Conservation (phyloP, 2,888 invertebrate genomes). For the Conistra vaccinii region DNA sequence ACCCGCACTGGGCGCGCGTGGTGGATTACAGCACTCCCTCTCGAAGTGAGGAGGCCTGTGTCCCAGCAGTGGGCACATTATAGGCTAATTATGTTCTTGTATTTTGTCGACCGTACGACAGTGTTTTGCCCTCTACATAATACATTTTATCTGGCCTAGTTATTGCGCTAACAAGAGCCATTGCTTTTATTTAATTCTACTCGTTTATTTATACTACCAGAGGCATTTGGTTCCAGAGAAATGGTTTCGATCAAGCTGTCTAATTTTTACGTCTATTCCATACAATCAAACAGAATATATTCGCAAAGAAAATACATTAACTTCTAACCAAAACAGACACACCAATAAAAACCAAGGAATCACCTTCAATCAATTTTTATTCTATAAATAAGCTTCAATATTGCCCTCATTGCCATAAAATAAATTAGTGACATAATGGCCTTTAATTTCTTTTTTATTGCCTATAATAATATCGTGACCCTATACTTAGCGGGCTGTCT, state of each 20-base stretch:
- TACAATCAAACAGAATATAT: no score
- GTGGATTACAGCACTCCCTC: no score
- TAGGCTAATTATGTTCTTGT: no score
- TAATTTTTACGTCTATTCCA: background rate
- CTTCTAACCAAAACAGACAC: slow-evolving; percentile 10
- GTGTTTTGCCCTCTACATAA: no score
- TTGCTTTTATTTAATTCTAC: background rate
- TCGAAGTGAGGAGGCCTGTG: no score
- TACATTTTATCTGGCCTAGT: no score
- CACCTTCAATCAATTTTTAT: slow-evolving; percentile 42
- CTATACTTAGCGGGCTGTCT: slow-evolving; percentile 54
- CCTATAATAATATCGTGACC: slow-evolving; percentile 70
- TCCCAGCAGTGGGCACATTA: no score
- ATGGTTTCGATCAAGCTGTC: background rate
- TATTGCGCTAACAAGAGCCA: no score
- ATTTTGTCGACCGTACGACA: no score
- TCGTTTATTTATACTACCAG: no score
- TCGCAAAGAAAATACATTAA: background rate
- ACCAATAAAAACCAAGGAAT: slow-evolving; percentile 36
- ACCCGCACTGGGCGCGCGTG: no score
- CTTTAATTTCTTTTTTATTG: slow-evolving; percentile 75
- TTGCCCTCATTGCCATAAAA: slow-evolving; percentile 63
- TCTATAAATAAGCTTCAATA: slow-evolving; percentile 60
- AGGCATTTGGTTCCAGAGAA: background rate
- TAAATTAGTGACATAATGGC: slow-evolving; percentile 70